A percentile compares a stretch with the other conserved stretches of the same genome.
Conservation (phyloP, 2,888 invertebrate species). For the Euproctis similis region DNA sequence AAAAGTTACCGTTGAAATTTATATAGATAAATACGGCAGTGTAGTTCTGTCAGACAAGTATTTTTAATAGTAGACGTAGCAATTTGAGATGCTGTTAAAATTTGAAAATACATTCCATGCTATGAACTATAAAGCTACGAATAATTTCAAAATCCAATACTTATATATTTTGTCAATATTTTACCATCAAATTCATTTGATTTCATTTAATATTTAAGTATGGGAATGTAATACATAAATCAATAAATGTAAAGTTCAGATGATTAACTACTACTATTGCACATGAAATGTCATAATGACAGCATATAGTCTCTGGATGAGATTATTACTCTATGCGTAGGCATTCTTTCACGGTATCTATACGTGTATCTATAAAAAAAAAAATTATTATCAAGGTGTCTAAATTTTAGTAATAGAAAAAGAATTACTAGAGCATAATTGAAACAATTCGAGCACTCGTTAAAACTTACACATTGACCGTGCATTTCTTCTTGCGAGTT, state of each 20-base stretch:
- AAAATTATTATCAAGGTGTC: constrained; percentile 55
- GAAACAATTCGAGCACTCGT: constrained; percentile 72
- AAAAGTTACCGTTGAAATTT: constrained; percentile 30
- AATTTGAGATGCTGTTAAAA: constrained; percentile 28
- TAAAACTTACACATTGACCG: constrained; percentile 73
- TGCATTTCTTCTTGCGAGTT: constrained; percentile 65
- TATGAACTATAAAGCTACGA: no score
- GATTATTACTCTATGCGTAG: constrained; percentile 27
- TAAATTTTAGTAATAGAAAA: constrained; percentile 68
- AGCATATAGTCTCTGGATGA: constrained; percentile 15
- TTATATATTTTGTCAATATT: constrained; percentile 10
- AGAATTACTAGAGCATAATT: constrained; percentile 71
- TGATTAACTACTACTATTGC: constrained; percentile 10
- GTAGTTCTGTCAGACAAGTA: no score
- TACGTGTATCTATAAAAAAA: constrained; percentile 57
- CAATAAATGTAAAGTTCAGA: constrained; percentile 4
- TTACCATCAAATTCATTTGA: constrained; percentile 13
- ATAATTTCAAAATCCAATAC: no score
- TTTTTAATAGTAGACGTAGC: constrained; percentile 38
- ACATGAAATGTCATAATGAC: constrained; percentile 21
- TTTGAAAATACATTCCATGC: no score
- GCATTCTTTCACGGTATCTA: constrained; percentile 39
- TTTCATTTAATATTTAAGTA: constrained; percentile 8
- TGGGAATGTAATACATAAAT: background rate
- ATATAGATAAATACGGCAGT: no score